Evolutionary conservation across 2,113 vertebrate species (phyloP), one percentile per base, ranked within the genome.

Genomic region (Hystrix brachyura): DNA sequence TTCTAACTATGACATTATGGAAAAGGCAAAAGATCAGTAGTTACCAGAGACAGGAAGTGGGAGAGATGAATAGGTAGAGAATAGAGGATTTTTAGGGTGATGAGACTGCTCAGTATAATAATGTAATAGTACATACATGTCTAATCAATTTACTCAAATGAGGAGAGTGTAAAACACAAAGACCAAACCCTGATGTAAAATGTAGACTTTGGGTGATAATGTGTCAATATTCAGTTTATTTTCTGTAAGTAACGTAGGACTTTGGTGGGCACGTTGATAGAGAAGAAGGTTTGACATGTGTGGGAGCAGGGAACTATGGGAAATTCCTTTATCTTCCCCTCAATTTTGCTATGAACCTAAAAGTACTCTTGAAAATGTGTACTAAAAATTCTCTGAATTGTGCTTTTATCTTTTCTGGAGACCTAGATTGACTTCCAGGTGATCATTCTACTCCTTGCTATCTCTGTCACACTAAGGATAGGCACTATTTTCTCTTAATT

Each of bases 241-340:
- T 6, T 1, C 14, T 88, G 15, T 13, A 46, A 55, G 17, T 69
- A 83, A 27, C 43, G 5, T 17, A 9, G 12, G 0, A 4, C 67
- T 57, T 19, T 34, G 23, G 48, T 14, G 2, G 46, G 7, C 4
- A 53, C n/a, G 1, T 5, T 59, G 64, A 60, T 5, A 14, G 15
- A 10, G 5, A 21, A 2, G 3, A 53, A 64, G 57, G 7, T 2
- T 80, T 0, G 60, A 3, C 4, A 0, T 90, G 13, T 60, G 12
- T 19, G 2, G 21, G 0, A 3, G 1, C 13, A 67, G 7, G 21
- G 12, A 1, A 11, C 34, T n/a, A 12, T 78, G 5, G 13, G 7
- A 88, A 82, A 29, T 80, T 48, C 65, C 18, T 60, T 14, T 25
- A 38, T n/a, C 10, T 62, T 79, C 7, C 32, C 29, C 48, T 81